Evolutionary conservation across 2,888 invertebrate species (phyloP), one percentile per base, ranked within the genome.

Genomic region (Aporophyla nigra): DNA sequence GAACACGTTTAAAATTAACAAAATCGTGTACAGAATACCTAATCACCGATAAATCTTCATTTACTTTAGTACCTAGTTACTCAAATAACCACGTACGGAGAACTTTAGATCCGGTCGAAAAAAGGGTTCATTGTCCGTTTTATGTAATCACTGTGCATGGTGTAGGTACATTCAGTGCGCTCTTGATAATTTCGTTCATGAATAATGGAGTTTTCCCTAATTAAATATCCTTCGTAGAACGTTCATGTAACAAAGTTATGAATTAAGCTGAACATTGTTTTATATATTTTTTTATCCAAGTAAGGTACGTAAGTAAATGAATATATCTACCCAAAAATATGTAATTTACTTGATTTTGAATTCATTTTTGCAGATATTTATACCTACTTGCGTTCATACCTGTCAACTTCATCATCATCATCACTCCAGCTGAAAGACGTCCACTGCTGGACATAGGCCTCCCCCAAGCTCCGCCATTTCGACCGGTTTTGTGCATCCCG

Each of bases 81-180:
- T 79, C 58, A 76, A 83, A 87, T 79, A 81, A 74, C 66, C 70
- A 59, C 78, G 72, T 76, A 75, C 73, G 68, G 58, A 76, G 81
- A 83, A 83, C 87, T 73, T 70, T 82, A 76, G 69, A 81, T 80
- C 75, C 65, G 74, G 65, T 83, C 93, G 94, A 93, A 94, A 93
- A 80, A 91, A 81, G 86, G 80, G 95, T 93, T 94, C 94, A 93
- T 77, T 91, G 95, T 76, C 90, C 95, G 90, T 82, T 89, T 92
- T 91, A 94, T 93, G 91, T 91, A 93, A 93, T 93, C 91, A 92
- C 90, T 91, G 91, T 92, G 90, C 91, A 90, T 91, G 88, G 71
- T 84, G 90, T 33, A 33, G 33, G 33, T 86, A 85, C 69, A 72
- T 49, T 83, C 74, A 46, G 66, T 62, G 27, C 61, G 78, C 73